Evolutionary conservation across 1,140 invertebrate species (phyloP).

Genomic region (Notospermus geniculatus): DNA sequence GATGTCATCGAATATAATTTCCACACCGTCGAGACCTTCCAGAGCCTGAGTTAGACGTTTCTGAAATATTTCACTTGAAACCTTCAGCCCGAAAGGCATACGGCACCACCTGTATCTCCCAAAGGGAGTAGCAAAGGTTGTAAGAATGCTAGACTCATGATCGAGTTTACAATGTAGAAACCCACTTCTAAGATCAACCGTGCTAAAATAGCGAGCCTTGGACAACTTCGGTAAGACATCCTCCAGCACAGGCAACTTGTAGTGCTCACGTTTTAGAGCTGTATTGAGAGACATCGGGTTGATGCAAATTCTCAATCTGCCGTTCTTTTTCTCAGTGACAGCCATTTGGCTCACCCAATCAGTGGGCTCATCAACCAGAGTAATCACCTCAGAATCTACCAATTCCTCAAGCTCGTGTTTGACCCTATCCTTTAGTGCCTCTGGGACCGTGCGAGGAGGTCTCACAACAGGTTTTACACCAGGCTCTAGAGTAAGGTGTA

Average conservation of each 20-base stretch:
- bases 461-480: not conserved
- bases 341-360: slow-evolving; percentile 5
- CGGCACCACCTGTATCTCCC: slow-evolving; percentile 28
- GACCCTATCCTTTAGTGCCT: not conserved
- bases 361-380: slow-evolving; percentile 2
- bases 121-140: slow-evolving; percentile 29
- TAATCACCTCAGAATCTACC: not conserved
- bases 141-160: slow-evolving; percentile 16
- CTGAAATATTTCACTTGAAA: slow-evolving; percentile 31
- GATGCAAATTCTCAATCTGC: not conserved
- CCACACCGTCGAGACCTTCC: slow-evolving; percentile 21
- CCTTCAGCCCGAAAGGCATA: slow-evolving; percentile 30
- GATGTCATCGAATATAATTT: slow-evolving; percentile 32
- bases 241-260: slow-evolving; percentile 7
- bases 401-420: not conserved
- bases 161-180: slow-evolving; percentile 38
- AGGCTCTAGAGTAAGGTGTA: not conserved
- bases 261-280: slow-evolving; percentile 9
- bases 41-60: slow-evolving; percentile 19
- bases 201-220: not conserved
- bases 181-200: slow-evolving; percentile 53
- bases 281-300: not conserved
- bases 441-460: not conserved
- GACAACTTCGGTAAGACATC: not conserved
- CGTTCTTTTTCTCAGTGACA: slow-evolving; percentile 2